Conservation (phyloP, 2,113 vertebrate genomes). For the Acinonyx jubatus region DNA sequence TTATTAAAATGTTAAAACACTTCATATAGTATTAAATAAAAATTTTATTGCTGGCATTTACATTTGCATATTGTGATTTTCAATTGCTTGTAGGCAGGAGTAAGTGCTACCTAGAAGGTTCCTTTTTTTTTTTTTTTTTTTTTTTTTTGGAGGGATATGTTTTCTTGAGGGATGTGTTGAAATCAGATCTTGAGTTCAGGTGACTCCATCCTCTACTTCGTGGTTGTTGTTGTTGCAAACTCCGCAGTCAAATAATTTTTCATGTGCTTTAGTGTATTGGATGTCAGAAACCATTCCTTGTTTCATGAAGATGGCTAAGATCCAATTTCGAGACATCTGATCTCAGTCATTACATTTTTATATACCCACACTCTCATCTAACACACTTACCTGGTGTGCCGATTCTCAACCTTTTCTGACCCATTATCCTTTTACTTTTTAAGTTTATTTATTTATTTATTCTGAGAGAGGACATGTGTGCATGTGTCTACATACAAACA, state of each 20-base stretch:
- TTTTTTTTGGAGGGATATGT: background rate
- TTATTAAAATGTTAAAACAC: constrained; percentile 27
- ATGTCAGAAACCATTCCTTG: background rate
- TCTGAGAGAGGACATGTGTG: too few relatives aligned
- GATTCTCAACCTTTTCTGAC: background rate
- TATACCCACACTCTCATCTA: background rate
- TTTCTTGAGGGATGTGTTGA: background rate
- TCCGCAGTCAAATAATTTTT: background rate
- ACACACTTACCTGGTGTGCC: background rate
- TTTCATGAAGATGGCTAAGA: background rate
- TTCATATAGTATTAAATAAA: background rate
- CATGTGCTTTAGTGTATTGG: background rate
- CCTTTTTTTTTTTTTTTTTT: background rate
- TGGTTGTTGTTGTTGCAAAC: background rate
- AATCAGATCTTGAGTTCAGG: background rate
- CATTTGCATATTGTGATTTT: background rate
- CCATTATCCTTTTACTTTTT: background rate
- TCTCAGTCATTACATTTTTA: background rate
- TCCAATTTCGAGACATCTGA: background rate
- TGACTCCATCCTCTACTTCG: background rate
- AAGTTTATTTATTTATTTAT: too few relatives aligned
- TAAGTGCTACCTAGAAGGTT: background rate
- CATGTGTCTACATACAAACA: too few relatives aligned
- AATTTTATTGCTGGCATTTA: background rate
- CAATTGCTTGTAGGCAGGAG: background rate